phyloP scores from a whole-genome alignment of 2,113 vertebrate species.

The Turdus rufiventris region DNA sequence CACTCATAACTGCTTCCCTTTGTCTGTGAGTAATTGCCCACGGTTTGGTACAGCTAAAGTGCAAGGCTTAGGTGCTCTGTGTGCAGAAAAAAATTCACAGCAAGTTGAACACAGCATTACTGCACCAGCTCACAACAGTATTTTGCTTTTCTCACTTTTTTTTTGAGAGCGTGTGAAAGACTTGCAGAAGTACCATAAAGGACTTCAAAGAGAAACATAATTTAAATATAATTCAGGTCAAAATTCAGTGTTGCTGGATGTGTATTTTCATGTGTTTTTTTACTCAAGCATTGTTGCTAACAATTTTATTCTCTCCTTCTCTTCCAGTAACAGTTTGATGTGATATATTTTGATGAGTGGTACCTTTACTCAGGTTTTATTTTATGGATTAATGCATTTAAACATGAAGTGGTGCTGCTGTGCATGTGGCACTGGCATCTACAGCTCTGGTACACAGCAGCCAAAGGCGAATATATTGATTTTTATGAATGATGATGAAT shows the following conservation, averaged over 20 bases:
- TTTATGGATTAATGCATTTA: conserved; percentile 23
- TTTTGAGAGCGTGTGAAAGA: neutral
- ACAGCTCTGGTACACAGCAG: neutral
- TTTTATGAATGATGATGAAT: conserved; percentile 52
- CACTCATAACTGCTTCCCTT: neutral
- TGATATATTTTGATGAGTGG: conserved; percentile 19
- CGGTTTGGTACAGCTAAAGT: neutral
- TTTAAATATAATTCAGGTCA: neutral
- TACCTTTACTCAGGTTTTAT: neutral
- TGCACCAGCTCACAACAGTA: neutral
- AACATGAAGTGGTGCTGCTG: neutral
- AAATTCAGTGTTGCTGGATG: neutral
- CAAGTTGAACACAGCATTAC: neutral
- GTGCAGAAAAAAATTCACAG: neutral
- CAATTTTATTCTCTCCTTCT: neutral
- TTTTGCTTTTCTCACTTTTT: neutral
- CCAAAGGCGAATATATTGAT: conserved; percentile 42
- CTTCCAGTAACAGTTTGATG: neutral
- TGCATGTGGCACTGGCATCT: neutral
- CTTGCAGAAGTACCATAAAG: neutral
- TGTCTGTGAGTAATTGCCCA: neutral
- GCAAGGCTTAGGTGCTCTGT: neutral
- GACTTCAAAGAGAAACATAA: neutral
- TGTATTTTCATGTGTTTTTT: neutral
- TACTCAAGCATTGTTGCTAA: neutral